Evolutionary conservation across 2,797 vertebrate species (phyloP), one percentile per base, ranked within the genome.

Genomic region (Dallia pectoralis): DNA sequence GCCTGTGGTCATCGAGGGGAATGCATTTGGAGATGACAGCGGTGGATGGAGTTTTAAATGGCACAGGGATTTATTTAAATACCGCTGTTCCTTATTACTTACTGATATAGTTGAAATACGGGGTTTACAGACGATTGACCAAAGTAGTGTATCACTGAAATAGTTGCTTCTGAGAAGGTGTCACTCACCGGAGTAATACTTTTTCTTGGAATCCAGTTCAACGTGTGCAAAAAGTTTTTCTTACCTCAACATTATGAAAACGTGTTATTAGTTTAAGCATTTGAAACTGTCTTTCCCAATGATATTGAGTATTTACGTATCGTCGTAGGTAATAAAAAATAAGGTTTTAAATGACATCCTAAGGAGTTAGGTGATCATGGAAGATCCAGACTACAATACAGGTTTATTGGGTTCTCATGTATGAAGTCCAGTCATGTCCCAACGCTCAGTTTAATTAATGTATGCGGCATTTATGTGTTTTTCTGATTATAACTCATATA

Each of bases 1-100:
- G 69, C 83, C 79, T 59, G 70, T 61, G 61, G 48, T 75, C 81
- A 76, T 32, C 67, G 67, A 16, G 36, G 61, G 51, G 77, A 36
- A 70, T 70, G 85, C 79, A 77, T 79, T 72, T 77, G 82, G 71
- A 71, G 84, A 89, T 93, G 93, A 93, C 93, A 93, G 90, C 72
- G n/a, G 77, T 79, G 79, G 61, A 81, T 83, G 77, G 82, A 87
- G 86, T 87, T 88, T 90, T 73, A 27, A 79, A 80, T 83, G 75
- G 77, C 65, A 76, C 40, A 72, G 56, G 18, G 12, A 63, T 18
- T 78, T 2, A 88, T 73, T 86, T 44, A 36, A 40, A 79, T n/a
- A n/a, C n/a, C 74, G 69, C 30, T 47, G 8, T 11, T 67, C 44
- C 32, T 27, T 88, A 88, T 74, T 11, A 75, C 63, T 29, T 77